Evolutionary conservation across 2,797 vertebrate species (phyloP).

Genomic region (Enteromius mattozi): DNA sequence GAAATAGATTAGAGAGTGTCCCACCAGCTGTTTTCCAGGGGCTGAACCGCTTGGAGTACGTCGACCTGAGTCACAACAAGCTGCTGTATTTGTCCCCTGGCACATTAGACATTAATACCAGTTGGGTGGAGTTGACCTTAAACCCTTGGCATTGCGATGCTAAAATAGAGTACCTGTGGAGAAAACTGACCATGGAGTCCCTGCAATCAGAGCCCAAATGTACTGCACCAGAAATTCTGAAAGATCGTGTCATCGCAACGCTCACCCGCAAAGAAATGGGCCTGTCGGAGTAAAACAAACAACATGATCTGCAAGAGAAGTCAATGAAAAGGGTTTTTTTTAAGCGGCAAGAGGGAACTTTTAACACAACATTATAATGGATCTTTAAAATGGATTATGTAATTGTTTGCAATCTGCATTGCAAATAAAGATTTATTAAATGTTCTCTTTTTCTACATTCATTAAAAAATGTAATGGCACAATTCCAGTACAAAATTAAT

Average conservation of each 20-base stretch:
- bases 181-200: conserved; percentile 54
- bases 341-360: neutral
- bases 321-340: neutral
- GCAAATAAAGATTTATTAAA: conserved; percentile 4
- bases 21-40: conserved; percentile 55
- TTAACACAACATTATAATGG: neutral
- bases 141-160: conserved; percentile 66
- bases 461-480: neutral
- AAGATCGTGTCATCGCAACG: conserved; percentile 52
- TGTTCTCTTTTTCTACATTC: neutral
- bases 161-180: conserved; percentile 61
- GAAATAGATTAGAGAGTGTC: conserved; percentile 60
- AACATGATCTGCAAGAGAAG: neutral
- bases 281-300: conserved; percentile 37
- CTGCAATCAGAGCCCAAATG: conserved; percentile 56
- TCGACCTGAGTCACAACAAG: conserved; percentile 63
- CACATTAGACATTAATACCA: conserved; percentile 57
- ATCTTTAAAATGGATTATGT: conserved; percentile 13
- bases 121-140: conserved; percentile 57
- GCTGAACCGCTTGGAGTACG: conserved; percentile 53
- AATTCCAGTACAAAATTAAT: neutral
- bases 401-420: conserved; percentile 3
- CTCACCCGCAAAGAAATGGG: conserved; percentile 57
- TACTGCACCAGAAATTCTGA: conserved; percentile 56
- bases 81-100: conserved; percentile 55